Percentiles rank a stretch among this genome's conserved stretches.
Evolutionary conservation across 2,888 invertebrate genomes (phyloP).

Genomic region (Endomychus coccineus): DNA sequence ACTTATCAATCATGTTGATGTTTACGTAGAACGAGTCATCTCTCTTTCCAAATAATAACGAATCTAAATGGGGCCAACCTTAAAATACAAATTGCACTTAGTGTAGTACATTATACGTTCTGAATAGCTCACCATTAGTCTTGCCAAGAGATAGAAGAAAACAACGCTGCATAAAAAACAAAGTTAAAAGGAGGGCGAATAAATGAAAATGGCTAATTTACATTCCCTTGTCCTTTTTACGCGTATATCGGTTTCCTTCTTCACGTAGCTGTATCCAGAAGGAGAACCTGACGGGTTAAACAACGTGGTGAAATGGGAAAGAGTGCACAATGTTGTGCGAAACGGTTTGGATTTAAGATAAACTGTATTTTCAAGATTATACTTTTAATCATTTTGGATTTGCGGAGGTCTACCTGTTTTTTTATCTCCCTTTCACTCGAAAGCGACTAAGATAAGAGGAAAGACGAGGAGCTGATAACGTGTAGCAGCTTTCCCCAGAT

Average conservation of each 20-base stretch:
- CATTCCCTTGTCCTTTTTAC: constrained; percentile 39
- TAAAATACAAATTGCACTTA: constrained; percentile 39
- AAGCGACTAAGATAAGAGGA: constrained; percentile 1
- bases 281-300: neutral
- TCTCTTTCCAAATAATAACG: constrained; percentile 17
- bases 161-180: constrained; percentile 33
- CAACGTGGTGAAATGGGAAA: constrained; percentile 18
- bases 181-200: constrained; percentile 39
- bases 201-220: constrained; percentile 43
- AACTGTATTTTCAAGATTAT: constrained; percentile 39
- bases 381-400: constrained; percentile 40
- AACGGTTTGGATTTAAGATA: constrained; percentile 24
- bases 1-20: constrained; percentile 14
- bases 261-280: constrained; percentile 7
- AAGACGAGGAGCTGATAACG: neutral
- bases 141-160: constrained; percentile 29
- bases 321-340: neutral
- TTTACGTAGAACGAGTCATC: neutral
- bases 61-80: too few relatives aligned
- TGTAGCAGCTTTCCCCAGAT: constrained; percentile 19
- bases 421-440: constrained; percentile 18
- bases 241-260: constrained; percentile 5
- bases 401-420: constrained; percentile 18
- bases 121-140: constrained; percentile 40
- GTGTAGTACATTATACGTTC: constrained; percentile 36